Conservation (phyloP, 1,140 invertebrate species). For the Cotesia chilonis region DNA sequence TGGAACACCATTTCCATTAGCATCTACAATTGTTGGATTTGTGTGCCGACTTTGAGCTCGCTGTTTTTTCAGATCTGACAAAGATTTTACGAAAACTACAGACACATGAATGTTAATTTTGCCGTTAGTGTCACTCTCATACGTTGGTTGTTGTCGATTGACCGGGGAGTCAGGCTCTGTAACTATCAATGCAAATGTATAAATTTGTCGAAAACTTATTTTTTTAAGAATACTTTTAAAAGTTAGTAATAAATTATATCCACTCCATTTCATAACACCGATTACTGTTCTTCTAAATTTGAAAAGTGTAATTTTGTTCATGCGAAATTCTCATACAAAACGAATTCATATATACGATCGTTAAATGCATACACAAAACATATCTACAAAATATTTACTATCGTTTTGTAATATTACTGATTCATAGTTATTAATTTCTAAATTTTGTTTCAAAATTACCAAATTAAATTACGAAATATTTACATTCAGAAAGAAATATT, state of each 20-base stretch:
- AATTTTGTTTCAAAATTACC: too few species aligned
- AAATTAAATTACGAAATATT: too few species aligned
- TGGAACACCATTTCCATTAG: conserved; percentile 64
- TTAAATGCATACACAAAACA: too few species aligned
- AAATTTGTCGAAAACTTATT: conserved; percentile 56
- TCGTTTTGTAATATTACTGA: too few species aligned
- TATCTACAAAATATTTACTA: too few species aligned
- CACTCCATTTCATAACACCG: background rate
- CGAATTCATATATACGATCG: too few species aligned
- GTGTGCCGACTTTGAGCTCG: conserved; percentile 81
- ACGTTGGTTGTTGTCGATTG: conserved; percentile 57
- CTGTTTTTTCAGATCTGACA: conserved; percentile 91
- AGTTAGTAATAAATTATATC: background rate
- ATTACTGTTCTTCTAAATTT: too few species aligned
- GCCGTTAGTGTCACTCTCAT: conserved; percentile 80
- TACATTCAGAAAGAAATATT: too few species aligned
- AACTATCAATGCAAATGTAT: conserved; percentile 59
- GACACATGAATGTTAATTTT: conserved; percentile 89
- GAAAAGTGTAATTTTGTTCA: too few species aligned
- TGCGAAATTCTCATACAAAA: too few species aligned
- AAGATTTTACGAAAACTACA: conserved; percentile 77
- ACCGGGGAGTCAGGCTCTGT: conserved; percentile 45
- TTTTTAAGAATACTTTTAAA: conserved; percentile 13
- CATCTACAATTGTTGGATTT: conserved; percentile 59
- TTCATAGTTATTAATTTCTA: conserved; percentile 8